Evolutionary conservation across 1,140 invertebrate genomes (phyloP).

Genomic region (Ostrea denselamellosa): DNA sequence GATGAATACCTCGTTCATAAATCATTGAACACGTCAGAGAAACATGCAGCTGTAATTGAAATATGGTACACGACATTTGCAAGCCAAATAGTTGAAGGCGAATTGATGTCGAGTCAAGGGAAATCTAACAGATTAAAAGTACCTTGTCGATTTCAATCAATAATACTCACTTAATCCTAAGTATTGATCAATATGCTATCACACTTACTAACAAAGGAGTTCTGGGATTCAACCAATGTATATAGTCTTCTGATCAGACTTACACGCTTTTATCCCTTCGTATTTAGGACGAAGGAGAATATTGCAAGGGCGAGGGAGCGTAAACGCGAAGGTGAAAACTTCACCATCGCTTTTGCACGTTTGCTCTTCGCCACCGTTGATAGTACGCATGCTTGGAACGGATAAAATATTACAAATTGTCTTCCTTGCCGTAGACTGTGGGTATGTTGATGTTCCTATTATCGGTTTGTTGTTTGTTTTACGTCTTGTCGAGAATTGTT

Average conservation of each 20-base stretch:
- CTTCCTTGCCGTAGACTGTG: no score
- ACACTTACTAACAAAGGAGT: background rate
- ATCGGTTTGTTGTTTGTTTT: no score
- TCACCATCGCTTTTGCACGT: no score
- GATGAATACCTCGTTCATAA: background rate
- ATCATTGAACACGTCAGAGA: background rate
- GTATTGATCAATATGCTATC: background rate
- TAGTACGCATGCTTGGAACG: no score
- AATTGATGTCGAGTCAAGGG: background rate
- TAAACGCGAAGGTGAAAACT: no score
- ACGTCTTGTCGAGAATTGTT: no score
- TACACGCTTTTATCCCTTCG: background rate
- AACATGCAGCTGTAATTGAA: conserved; percentile 18
- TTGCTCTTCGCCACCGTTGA: no score
- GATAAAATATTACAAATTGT: no score
- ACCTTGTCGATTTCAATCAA: background rate
- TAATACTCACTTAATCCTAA: background rate
- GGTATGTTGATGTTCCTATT: no score
- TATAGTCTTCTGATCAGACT: background rate
- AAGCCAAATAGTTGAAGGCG: background rate
- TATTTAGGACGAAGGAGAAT: no score
- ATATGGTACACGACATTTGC: conserved; percentile 22
- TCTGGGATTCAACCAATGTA: background rate
- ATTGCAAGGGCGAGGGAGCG: background rate
- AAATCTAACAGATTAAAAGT: background rate